Base-by-base conservation (phyloP, 2,797 vertebrate genomes). In the Lateolabrax maculatus region DNA sequence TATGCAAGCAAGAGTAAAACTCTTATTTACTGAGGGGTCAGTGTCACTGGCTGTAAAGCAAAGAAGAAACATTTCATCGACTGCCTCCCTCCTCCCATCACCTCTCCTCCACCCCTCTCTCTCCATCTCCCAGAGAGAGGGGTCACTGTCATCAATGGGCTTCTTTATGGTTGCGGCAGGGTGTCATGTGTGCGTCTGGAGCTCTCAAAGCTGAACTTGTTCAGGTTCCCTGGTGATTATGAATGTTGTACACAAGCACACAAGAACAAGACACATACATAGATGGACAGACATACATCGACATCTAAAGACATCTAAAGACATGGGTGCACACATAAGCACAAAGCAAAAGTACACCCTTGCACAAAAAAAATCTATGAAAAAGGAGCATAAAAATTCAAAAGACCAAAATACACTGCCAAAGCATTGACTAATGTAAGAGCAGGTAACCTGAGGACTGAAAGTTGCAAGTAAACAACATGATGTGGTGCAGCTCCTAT, bases 91-190 rank as follows among this genome's bases (percentile, higher is more conserved):
- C 70, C 56, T 71, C 53, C 58, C 52, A 64, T 75, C 46, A 76
- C 52, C 78, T 68, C 64, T 72, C 66, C 3, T 29, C 36, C 60
- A 53, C 72, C 41, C 76, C 80, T 52, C 83, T 78, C 79, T 48
- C 79, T 76, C 76, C 77, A 56, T 87, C 66, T 81, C 44, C 72
- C 55, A 74, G 79, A 72, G 83, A 79, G 72, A 87, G 77, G 84
- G 88, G 81, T 91, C 85, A 81, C 88, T 64, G 80, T 88, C 87
- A 89, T 91, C 88, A 93, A 87, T 89, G 83, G 91, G 81, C 60
- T 83, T 86, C 87, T 94, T 92, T 92, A 87, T 91, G 69, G 85
- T 79, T 57, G 64, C 76, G 78, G 71, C 60, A 70, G 65, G 6
- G 34, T 80, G 79, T 89, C 74, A 74, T 85, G 89, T 89, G 86